These are phyloP conservation scores for Crotalus horridus DNA, from an alignment of 2,113 vertebrate genomes.

Conservation along the genomic window DNA sequence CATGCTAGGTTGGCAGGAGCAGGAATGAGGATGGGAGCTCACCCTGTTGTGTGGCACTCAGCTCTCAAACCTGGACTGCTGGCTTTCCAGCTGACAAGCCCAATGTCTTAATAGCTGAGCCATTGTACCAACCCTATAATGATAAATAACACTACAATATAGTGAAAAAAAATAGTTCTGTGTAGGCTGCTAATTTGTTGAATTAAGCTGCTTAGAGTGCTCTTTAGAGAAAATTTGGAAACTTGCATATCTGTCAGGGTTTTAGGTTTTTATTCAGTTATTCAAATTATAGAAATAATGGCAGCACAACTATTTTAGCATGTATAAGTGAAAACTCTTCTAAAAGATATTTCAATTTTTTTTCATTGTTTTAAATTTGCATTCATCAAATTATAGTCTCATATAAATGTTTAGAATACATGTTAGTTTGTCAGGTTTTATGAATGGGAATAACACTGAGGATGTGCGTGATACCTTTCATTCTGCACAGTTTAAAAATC, in stretches of 20 bases:
- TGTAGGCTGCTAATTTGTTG: neutral
- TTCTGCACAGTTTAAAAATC: neutral
- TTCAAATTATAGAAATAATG: neutral
- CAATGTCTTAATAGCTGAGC: neutral
- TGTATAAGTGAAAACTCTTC: neutral
- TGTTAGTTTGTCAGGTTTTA: neutral
- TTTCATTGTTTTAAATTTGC: neutral
- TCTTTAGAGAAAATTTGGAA: neutral
- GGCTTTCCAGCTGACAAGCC: neutral
- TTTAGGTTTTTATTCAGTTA: neutral
- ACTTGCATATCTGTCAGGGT: neutral
- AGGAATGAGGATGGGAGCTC: neutral
- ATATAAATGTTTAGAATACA: neutral
- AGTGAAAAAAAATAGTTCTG: neutral
- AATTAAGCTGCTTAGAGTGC: neutral
- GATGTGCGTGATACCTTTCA: neutral
- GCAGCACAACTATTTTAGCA: neutral
- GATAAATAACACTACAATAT: neutral
- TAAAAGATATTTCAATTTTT: neutral
- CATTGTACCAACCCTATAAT: neutral
- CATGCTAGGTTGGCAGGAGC: neutral
- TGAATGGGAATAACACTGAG: neutral
- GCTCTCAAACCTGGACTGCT: neutral
- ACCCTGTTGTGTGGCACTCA: neutral
- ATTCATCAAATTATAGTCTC: too few species aligned